Percentiles rank a stretch among this genome's conserved stretches.
phyloP scores from a whole-genome alignment of 2,113 vertebrate genomes.

The Pavo muticus region DNA sequence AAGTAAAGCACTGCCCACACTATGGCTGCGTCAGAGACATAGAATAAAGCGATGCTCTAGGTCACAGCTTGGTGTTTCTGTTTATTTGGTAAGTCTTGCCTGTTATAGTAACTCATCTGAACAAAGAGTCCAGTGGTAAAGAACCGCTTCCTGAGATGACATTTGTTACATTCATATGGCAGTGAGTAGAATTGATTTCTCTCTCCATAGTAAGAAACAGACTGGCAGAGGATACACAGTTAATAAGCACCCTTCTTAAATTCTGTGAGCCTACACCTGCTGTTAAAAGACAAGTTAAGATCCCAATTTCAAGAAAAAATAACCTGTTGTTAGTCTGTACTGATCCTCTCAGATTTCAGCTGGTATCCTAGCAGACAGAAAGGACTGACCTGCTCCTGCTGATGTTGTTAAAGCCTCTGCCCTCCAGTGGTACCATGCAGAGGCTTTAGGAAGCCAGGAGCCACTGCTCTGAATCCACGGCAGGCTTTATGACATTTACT shows the following conservation, averaged over 20 bases:
- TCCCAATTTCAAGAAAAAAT: neutral
- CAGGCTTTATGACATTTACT: neutral
- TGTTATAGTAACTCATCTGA: neutral
- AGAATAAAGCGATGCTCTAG: neutral
- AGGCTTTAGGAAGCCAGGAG: neutral
- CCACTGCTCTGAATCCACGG: neutral
- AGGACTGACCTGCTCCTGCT: neutral
- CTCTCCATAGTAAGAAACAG: rapidly evolving
- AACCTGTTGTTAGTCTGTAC: neutral
- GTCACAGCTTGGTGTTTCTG: neutral
- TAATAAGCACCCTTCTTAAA: neutral
- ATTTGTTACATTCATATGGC: neutral
- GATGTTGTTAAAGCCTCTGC: neutral
- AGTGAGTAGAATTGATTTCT: neutral
- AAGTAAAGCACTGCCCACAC: neutral
- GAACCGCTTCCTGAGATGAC: neutral
- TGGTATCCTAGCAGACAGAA: neutral
- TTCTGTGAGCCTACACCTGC: neutral
- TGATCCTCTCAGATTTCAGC: neutral
- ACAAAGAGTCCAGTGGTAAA: neutral
- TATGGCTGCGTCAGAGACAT: neutral
- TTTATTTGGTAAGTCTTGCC: neutral
- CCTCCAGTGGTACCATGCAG: neutral
- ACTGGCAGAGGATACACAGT: neutral
- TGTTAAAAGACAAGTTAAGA: neutral